Evolutionary conservation across 1,140 invertebrate species (phyloP).

Genomic region (Dreissena polymorpha): DNA sequence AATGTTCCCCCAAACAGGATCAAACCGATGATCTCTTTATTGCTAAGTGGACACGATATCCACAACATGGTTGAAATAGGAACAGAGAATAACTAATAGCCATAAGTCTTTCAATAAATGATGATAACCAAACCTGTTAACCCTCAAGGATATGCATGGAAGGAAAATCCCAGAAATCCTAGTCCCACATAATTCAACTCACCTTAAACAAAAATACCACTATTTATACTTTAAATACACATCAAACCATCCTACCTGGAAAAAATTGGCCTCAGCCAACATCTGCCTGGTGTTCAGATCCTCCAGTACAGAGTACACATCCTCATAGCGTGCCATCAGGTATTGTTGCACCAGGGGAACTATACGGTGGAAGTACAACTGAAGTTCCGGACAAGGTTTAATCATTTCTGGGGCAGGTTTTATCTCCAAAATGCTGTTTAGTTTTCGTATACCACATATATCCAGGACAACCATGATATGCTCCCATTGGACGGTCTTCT

Average conservation of each 20-base stretch:
- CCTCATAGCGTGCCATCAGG: slow-evolving; percentile 59
- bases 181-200: not conserved
- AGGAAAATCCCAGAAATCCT: no score
- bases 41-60: no score
- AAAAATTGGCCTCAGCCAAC: slow-evolving; percentile 65
- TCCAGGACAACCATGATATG: slow-evolving; percentile 54
- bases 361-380: slow-evolving; percentile 66
- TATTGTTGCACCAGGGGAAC: slow-evolving; percentile 69
- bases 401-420: slow-evolving; percentile 64
- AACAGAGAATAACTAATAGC: no score
- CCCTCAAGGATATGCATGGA: no score
- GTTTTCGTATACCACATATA: slow-evolving; percentile 61
- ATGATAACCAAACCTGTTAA: no score
- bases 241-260: slow-evolving; percentile 61
- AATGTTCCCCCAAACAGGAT: no score
- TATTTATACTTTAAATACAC: not conserved
- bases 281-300: slow-evolving; percentile 54
- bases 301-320: slow-evolving; percentile 61
- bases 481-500: not conserved
- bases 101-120: no score
- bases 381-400: slow-evolving; percentile 64
- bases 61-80: no score
- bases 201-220: no score
- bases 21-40: no score
- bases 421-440: slow-evolving; percentile 64